A percentile compares a stretch with the other conserved stretches of the same genome.
phyloP scores from a whole-genome alignment of 2,797 vertebrate species.

The Phalloptychus januarius region DNA sequence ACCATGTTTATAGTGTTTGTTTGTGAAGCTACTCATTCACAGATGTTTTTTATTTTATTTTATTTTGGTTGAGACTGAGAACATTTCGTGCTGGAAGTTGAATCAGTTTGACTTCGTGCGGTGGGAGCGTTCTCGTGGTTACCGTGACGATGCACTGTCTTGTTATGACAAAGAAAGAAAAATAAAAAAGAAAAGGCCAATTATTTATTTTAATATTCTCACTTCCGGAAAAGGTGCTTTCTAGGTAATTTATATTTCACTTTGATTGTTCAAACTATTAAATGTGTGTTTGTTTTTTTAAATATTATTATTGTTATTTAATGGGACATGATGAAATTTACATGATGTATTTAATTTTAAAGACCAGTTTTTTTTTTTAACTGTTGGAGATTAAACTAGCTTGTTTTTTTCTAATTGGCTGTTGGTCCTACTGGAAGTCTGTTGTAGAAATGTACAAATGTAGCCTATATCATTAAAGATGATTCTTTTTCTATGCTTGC shows the following conservation, averaged over 20 bases:
- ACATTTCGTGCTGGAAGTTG: conserved; percentile 38
- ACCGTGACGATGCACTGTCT: conserved; percentile 66
- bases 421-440: conserved; percentile 77
- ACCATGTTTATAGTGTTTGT: conserved; percentile 24
- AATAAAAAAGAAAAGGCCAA: conserved; percentile 66
- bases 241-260: conserved; percentile 83
- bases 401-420: conserved; percentile 66
- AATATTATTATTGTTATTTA: conserved; percentile 76
- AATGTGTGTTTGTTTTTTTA: conserved; percentile 55
- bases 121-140: conserved; percentile 43
- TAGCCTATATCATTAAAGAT: conserved; percentile 83
- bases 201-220: conserved; percentile 85
- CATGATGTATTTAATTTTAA: conserved; percentile 69
- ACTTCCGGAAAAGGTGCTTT: conserved; percentile 86
- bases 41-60: conserved; percentile 27
- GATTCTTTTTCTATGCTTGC: conserved; percentile 50
- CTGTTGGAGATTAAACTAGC: conserved; percentile 54
- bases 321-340: conserved; percentile 68
- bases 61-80: conserved; percentile 27
- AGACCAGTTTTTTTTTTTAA: conserved; percentile 48
- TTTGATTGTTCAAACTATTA: conserved; percentile 73
- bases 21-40: conserved; percentile 26
- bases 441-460: conserved; percentile 84
- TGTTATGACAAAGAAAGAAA: conserved; percentile 47
- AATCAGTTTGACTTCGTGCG: conserved; percentile 29